These are phyloP conservation scores for Copsychus sechellarum DNA, from an alignment of 2,113 vertebrate species.

Conservation along the genomic window DNA sequence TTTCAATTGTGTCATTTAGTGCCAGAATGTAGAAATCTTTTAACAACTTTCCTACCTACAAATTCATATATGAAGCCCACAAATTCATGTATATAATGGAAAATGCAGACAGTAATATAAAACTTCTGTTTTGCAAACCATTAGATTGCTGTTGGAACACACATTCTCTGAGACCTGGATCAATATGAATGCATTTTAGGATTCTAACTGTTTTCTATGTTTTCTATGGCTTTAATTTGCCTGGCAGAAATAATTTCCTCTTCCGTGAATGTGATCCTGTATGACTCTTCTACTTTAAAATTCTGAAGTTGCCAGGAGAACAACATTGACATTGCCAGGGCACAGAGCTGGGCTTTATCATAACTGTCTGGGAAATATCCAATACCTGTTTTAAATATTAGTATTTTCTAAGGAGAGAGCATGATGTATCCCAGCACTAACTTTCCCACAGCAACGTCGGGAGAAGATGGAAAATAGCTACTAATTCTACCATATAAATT, in stretches of 20 bases:
- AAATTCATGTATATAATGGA: neutral
- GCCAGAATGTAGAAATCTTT: neutral
- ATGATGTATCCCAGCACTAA: neutral
- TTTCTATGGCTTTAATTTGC: neutral
- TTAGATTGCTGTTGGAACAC: neutral
- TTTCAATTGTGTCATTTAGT: neutral
- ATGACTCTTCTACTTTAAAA: neutral
- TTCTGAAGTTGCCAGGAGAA: neutral
- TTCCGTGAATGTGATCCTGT: neutral
- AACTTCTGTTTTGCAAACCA: neutral
- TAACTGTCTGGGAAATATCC: neutral
- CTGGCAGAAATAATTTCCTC: neutral
- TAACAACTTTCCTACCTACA: neutral
- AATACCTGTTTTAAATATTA: neutral
- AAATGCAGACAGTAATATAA: neutral
- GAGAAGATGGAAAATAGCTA: neutral
- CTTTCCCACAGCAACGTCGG: neutral
- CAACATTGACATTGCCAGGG: neutral
- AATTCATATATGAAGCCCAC: neutral
- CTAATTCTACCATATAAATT: neutral
- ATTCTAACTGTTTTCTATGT: neutral
- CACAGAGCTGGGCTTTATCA: neutral
- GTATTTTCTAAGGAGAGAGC: neutral
- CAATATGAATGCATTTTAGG: neutral
- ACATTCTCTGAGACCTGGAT: neutral